Base-by-base conservation (phyloP, 1,140 invertebrate species). In the Belonocnema kinseyi region DNA sequence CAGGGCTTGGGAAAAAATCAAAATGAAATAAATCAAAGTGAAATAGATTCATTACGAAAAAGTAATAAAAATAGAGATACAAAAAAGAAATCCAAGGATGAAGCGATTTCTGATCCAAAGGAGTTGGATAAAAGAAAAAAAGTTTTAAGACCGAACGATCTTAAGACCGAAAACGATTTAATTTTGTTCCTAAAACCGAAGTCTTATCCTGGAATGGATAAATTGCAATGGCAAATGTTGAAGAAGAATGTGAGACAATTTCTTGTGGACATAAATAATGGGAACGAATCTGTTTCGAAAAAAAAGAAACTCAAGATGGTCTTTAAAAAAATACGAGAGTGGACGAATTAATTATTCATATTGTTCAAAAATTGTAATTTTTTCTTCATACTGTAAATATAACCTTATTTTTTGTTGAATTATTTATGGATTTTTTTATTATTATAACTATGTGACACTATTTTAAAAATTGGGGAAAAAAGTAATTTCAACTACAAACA, bases 191-290 rank as follows among this genome's bases (percentile, higher is more conserved):
- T 88, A 19, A 78, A 75, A 51, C 76, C 76, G 19, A 80, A 89
- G 33, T 81, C 73, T 4, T 87, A 83, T 76, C 82, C 80, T 17
- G 84, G 83, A 26, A 76, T 86, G 17, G 82, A 87, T 73, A 88
- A 87, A 75, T 71, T 88, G 19, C 79, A 82, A 61, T 89, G 85
- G 85, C 88, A 87, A 51, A 85, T 86, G 10, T 73, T 87, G 12
- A 81, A 77, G 71, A 87, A 87, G 17, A 85, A 79, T 21, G 56
- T 81, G 1, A 78, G 75, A 51, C 86, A 81, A 77, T 56, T 80
- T 17, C 71, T 86, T 19, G 50, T 78, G 0, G 83, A 86, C 66
- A 72, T 80, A 6, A 80, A 78, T 12, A 72, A 81, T 74, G 76
- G 61, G 53, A 79, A 73, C n/a, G 19, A 73, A 0, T 17, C 72